These are phyloP conservation scores for Hypena proboscidalis DNA, from an alignment of 2,888 invertebrate genomes.

Conservation along the genomic window DNA sequence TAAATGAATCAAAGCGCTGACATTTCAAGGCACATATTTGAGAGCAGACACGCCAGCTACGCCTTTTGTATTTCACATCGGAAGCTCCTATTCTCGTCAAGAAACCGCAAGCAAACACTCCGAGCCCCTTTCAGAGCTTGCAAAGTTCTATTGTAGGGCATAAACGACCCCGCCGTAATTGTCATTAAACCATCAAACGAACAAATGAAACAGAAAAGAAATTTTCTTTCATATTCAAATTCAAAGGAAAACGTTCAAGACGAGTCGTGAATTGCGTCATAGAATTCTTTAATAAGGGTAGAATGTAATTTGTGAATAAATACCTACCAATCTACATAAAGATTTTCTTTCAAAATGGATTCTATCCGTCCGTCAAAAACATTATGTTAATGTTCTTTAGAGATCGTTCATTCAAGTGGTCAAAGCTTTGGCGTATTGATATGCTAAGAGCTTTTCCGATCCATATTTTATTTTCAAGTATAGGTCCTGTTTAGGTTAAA, in stretches of 20 bases:
- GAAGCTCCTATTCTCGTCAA: not conserved
- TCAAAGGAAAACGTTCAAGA: slow-evolving; percentile 20
- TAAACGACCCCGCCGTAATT: slow-evolving; percentile 6
- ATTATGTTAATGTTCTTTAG: slow-evolving; percentile 6
- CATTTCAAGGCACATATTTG: not conserved
- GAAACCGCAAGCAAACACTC: slow-evolving; percentile 5
- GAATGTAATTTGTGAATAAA: slow-evolving; percentile 3
- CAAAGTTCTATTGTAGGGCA: slow-evolving; percentile 6
- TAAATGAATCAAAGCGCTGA: too few relatives aligned
- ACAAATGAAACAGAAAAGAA: slow-evolving; percentile 25
- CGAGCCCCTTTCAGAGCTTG: not conserved
- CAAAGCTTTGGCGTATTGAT: not conserved
- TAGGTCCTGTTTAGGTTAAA: too few relatives aligned
- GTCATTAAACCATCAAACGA: slow-evolving; percentile 8
- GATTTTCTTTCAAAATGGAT: slow-evolving; percentile 2
- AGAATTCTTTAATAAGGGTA: slow-evolving; percentile 20
- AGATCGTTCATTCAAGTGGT: slow-evolving; percentile 5
- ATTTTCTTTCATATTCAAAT: slow-evolving; percentile 35
- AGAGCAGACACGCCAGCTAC: not conserved
- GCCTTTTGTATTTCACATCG: not conserved
- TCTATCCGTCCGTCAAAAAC: slow-evolving; percentile 1
- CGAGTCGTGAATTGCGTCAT: slow-evolving; percentile 11
- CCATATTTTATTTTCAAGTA: not conserved
- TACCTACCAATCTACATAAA: slow-evolving; percentile 5
- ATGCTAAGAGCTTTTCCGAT: not conserved